Conservation (phyloP, 2,888 invertebrate species). For the Linyphia triangularis region DNA sequence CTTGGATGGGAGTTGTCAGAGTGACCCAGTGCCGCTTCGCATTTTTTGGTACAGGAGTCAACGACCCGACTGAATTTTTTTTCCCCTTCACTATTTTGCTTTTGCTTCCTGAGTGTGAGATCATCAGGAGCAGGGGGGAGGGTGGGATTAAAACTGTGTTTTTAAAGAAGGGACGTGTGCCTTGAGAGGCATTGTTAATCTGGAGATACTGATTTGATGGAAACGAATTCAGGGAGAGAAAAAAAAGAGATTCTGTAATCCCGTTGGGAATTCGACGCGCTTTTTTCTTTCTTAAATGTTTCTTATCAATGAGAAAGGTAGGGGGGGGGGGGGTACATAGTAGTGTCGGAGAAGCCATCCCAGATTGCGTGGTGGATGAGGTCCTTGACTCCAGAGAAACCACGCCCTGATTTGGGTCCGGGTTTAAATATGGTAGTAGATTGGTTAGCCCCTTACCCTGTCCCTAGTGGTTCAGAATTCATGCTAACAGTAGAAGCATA, state of each 20-base stretch:
- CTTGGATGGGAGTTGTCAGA: constrained; percentile 30
- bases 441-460: too few relatives aligned
- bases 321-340: too few relatives aligned
- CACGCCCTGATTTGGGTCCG: too few relatives aligned
- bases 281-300: too few relatives aligned
- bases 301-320: background rate
- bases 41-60: constrained; percentile 73
- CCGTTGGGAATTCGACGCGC: background rate
- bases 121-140: background rate
- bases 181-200: constrained; percentile 12
- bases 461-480: too few relatives aligned
- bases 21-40: constrained; percentile 73
- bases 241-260: background rate
- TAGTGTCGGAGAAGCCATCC: too few relatives aligned
- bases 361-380: too few relatives aligned
- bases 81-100: constrained; percentile 12
- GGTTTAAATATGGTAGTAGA: too few relatives aligned
- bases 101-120: constrained; percentile 28
- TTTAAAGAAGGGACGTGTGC: constrained; percentile 38
- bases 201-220: constrained; percentile 18
- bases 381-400: too few relatives aligned
- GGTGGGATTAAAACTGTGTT: constrained; percentile 34
- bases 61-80: constrained; percentile 43
- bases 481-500: too few relatives aligned
- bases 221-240: background rate